Evolutionary conservation across 92 coral and sea anemone genomes (phyloP).

Genomic region (Chrysogorgia sp.): DNA sequence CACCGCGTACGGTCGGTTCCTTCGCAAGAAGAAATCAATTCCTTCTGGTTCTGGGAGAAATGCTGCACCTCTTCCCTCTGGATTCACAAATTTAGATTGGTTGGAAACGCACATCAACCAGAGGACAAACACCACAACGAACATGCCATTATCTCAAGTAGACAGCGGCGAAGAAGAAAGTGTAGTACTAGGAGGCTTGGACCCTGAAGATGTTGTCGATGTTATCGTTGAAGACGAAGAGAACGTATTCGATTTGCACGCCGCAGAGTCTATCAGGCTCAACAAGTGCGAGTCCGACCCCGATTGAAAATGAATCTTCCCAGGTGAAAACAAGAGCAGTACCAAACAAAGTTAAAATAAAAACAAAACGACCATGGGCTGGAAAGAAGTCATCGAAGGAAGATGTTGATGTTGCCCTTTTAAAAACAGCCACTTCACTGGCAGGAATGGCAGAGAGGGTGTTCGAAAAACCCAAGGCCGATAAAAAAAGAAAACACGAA

Average conservation of each 20-base stretch:
- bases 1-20: slow-evolving; percentile 48
- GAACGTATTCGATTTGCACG: too few species aligned
- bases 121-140: slow-evolving; percentile 5
- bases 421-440: slow-evolving; percentile 47
- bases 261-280: too few species aligned
- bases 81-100: slow-evolving; percentile 62
- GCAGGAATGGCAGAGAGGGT: slow-evolving; percentile 38
- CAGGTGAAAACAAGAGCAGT: too few species aligned
- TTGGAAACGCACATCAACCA: slow-evolving; percentile 53
- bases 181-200: too few species aligned
- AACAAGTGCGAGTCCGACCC: too few species aligned
- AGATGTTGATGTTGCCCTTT: slow-evolving; percentile 39
- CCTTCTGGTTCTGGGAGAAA: slow-evolving; percentile 67
- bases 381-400: slow-evolving; percentile 44
- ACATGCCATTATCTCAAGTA: too few species aligned
- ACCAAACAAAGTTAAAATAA: slow-evolving; percentile 9
- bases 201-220: too few species aligned
- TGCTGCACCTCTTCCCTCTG: slow-evolving; percentile 57
- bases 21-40: slow-evolving; percentile 42
- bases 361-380: slow-evolving; percentile 34
- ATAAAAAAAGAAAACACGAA: slow-evolving; percentile 25
- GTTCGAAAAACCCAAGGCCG: slow-evolving; percentile 11
- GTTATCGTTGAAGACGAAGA: too few species aligned
- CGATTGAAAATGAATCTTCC: too few species aligned
- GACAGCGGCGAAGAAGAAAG: too few species aligned